These are phyloP conservation scores for Cenopis cana DNA, from an alignment of 2,888 invertebrate genomes.

Conservation along the genomic window DNA sequence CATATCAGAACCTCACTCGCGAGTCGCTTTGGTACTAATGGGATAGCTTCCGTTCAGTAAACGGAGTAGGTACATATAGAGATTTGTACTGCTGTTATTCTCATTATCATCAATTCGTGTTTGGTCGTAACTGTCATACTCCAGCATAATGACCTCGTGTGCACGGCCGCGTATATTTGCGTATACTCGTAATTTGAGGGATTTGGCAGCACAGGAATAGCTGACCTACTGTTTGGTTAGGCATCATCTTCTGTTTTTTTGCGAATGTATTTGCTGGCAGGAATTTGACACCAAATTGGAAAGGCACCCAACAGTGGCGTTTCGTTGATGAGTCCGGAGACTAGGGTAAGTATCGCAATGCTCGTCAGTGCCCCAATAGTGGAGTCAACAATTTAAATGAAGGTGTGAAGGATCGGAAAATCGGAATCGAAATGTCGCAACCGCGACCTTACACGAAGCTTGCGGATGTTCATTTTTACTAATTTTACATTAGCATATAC, in stretches of 20 bases:
- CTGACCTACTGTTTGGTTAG: neutral
- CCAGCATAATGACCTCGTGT: neutral
- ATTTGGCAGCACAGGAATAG: slow-evolving; percentile 6
- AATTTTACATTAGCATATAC: no score
- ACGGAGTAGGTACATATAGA: neutral
- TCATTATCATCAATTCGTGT: neutral
- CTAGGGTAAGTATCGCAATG: no score
- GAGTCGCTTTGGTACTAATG: neutral
- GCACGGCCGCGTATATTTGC: slow-evolving; percentile 4
- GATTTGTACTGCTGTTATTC: neutral
- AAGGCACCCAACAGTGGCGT: neutral
- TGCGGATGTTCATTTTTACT: no score
- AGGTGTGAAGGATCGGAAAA: no score
- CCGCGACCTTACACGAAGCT: no score
- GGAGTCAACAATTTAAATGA: no score
- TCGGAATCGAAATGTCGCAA: no score
- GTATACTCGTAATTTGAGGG: neutral
- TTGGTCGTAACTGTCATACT: slow-evolving; percentile 2
- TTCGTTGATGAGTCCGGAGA: neutral
- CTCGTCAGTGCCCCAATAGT: no score
- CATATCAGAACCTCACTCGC: no score
- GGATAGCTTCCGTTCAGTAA: neutral
- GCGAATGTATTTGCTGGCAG: neutral
- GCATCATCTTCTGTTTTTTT: neutral
- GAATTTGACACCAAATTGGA: neutral